These are phyloP conservation scores for Mythimna loreyi DNA, from an alignment of 2,888 invertebrate species.

Conservation along the genomic window DNA sequence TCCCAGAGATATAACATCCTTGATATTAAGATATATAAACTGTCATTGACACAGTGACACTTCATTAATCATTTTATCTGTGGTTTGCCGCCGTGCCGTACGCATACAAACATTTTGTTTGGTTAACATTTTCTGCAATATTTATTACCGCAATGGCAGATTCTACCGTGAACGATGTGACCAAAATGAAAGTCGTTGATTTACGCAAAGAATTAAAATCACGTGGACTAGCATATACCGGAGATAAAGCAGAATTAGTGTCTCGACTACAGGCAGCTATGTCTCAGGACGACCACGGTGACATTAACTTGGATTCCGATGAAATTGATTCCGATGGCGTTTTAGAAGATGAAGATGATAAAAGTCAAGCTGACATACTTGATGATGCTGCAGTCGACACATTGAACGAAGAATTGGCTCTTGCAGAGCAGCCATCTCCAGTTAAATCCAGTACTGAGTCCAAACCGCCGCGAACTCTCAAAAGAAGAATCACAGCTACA, in stretches of 20 bases:
- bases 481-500: slow-evolving; percentile 77
- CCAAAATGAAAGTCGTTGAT: slow-evolving; percentile 94
- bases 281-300: slow-evolving; percentile 84
- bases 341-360: slow-evolving; percentile 90
- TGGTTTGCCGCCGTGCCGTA: slow-evolving; percentile 27
- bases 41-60: too few species aligned
- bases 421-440: slow-evolving; percentile 75
- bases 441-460: slow-evolving; percentile 69
- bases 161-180: slow-evolving; percentile 78
- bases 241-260: slow-evolving; percentile 96
- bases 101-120: slow-evolving; percentile 21
- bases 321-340: slow-evolving; percentile 90
- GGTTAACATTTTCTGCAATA: slow-evolving; percentile 15
- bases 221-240: slow-evolving; percentile 93
- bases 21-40: too few species aligned
- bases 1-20: too few species aligned
- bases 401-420: slow-evolving; percentile 83
- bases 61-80: background rate
- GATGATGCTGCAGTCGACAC: slow-evolving; percentile 83
- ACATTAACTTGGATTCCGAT: slow-evolving; percentile 85
- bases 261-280: slow-evolving; percentile 93
- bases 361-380: slow-evolving; percentile 84
- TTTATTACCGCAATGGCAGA: slow-evolving; percentile 71
- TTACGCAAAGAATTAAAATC: slow-evolving; percentile 95
- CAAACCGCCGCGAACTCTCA: slow-evolving; percentile 79